Evolutionary conservation across 2,797 vertebrate species (phyloP).

Genomic region (Acanthurus leucopareius): DNA sequence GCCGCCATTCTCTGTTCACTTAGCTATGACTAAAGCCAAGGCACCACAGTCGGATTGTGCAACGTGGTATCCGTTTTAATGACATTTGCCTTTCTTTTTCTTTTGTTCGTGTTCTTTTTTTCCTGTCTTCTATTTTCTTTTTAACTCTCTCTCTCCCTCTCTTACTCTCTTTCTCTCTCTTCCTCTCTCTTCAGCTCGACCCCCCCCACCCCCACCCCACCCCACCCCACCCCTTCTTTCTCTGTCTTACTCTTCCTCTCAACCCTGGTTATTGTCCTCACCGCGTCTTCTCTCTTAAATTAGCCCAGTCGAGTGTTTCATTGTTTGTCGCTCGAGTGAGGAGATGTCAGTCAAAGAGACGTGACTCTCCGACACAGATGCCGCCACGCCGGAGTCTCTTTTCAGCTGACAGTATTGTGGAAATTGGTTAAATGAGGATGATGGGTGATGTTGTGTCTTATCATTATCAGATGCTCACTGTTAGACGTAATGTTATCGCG

Average conservation of each 20-base stretch:
- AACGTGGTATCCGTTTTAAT: conserved; percentile 81
- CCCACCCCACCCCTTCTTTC: neutral
- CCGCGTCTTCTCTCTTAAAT: conserved; percentile 69
- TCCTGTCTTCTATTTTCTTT: neutral
- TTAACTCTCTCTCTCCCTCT: neutral
- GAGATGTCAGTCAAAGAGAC: conserved; percentile 66
- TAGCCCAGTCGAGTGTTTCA: conserved; percentile 76
- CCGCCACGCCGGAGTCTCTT: conserved; percentile 32
- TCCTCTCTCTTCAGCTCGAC: neutral
- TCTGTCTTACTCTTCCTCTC: conserved; percentile 42
- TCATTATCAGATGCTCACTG: conserved; percentile 40
- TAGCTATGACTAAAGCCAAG: conserved; percentile 87
- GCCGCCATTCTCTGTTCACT: conserved; percentile 82
- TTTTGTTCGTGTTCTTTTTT: conserved; percentile 25
- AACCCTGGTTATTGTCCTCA: conserved; percentile 55
- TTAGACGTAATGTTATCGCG: conserved; percentile 43
- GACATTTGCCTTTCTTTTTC: conserved; percentile 65
- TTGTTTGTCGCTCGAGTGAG: conserved; percentile 70
- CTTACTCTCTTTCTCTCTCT: neutral
- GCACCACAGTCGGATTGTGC: conserved; percentile 66
- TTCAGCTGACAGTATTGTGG: conserved; percentile 28
- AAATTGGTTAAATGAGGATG: conserved; percentile 54
- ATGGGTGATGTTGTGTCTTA: conserved; percentile 37
- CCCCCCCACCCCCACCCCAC: too few species aligned
- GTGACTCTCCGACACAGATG: conserved; percentile 48